A percentile compares a stretch with the other conserved stretches of the same genome.
Conservation (phyloP, 2,797 vertebrate species). For the Antennarius maculatus region DNA sequence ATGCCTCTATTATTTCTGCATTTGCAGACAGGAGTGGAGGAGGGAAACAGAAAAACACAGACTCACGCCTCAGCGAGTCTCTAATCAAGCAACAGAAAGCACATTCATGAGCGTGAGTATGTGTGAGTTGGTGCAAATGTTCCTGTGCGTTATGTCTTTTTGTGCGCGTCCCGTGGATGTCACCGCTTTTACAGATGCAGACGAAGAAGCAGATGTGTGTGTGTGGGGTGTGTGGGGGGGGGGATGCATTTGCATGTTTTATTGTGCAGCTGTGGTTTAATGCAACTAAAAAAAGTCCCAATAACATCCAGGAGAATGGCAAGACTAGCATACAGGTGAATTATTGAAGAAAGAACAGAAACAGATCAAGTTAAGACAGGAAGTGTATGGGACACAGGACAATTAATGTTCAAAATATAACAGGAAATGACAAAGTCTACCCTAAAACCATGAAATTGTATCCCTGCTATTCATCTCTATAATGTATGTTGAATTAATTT, state of each 20-base stretch:
- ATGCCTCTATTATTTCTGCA: conserved; percentile 33
- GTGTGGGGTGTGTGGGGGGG: background rate
- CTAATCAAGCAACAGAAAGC: conserved; percentile 61
- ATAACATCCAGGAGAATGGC: too few species aligned
- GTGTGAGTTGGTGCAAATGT: conserved; percentile 33
- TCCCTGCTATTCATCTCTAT: too few species aligned
- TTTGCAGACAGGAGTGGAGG: conserved; percentile 18
- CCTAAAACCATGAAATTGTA: too few species aligned
- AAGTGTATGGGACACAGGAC: too few species aligned
- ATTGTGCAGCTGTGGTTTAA: background rate
- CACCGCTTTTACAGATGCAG: conserved; percentile 29
- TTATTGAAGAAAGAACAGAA: too few species aligned
- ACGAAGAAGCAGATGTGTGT: conserved; percentile 17
- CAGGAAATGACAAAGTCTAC: too few species aligned
- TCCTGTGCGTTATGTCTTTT: conserved; percentile 17
- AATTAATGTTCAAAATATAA: too few species aligned
- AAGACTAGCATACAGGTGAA: too few species aligned
- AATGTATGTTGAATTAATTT: too few species aligned
- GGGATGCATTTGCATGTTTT: too few species aligned
- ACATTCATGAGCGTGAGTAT: conserved; percentile 35
- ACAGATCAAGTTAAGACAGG: too few species aligned
- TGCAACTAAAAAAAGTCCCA: too few species aligned
- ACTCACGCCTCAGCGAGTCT: conserved; percentile 34
- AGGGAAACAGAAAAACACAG: background rate
- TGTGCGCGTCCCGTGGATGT: conserved; percentile 24